Conservation (phyloP, 2,888 invertebrate species). For the Cheiracanthium punctorium region DNA sequence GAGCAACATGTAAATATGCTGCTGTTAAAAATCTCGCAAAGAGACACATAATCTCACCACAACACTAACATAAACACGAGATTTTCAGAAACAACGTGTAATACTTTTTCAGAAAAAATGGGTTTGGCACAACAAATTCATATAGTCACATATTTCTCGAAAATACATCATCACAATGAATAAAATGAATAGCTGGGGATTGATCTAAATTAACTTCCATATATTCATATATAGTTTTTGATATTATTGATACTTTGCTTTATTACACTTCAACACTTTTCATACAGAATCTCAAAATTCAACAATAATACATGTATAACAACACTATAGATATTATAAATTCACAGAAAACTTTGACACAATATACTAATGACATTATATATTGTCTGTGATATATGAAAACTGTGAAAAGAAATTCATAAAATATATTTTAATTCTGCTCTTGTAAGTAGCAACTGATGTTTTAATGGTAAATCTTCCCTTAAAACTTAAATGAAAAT, state of each 20-base stretch:
- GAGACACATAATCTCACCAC: constrained; percentile 4
- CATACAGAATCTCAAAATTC: neutral
- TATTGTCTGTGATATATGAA: too few species aligned
- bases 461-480: too few species aligned
- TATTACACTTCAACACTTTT: neutral
- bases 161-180: neutral
- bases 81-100: constrained; percentile 14
- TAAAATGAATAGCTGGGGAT: constrained; percentile 11
- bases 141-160: neutral
- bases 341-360: too few species aligned
- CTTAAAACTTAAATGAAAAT: too few species aligned
- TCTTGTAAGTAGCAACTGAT: too few species aligned
- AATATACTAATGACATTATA: too few species aligned
- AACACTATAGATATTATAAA: too few species aligned
- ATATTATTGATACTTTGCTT: too few species aligned
- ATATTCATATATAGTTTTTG: too few species aligned
- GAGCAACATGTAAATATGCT: constrained; percentile 10
- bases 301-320: too few species aligned
- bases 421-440: too few species aligned
- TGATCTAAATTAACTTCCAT: neutral
- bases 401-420: too few species aligned
- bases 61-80: constrained; percentile 39
- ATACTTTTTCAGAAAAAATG: constrained; percentile 21
- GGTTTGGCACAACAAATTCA: constrained; percentile 14
- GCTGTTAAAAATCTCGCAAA: constrained; percentile 3